These are phyloP conservation scores for Lonchura striata DNA, from an alignment of 2,113 vertebrate species.

Conservation along the genomic window DNA sequence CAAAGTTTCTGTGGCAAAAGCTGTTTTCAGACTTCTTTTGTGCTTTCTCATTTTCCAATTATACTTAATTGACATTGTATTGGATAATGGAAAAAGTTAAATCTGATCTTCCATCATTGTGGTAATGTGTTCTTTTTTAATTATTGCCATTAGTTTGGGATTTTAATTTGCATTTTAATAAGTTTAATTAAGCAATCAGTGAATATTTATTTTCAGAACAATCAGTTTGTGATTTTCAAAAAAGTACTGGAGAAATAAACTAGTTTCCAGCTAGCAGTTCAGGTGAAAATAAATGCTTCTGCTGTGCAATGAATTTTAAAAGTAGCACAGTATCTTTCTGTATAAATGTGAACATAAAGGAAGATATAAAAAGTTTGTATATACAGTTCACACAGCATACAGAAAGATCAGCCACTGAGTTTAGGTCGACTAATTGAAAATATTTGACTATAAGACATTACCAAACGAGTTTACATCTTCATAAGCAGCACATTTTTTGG, in stretches of 20 bases:
- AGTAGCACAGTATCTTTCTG: not conserved
- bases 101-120: slow-evolving; percentile 2
- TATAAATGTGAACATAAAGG: not conserved
- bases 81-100: slow-evolving; percentile 23
- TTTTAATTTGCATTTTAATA: slow-evolving; percentile 53
- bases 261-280: not conserved
- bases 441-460: not conserved
- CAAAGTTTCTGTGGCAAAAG: not conserved
- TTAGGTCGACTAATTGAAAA: not conserved
- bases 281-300: not conserved
- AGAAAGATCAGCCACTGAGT: not conserved
- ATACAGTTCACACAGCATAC: not conserved
- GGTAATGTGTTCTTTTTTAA: not conserved
- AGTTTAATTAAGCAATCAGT: slow-evolving; percentile 20
- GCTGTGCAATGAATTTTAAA: not conserved
- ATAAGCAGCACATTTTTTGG: not conserved
- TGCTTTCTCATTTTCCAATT: slow-evolving; percentile 12
- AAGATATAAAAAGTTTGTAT: not conserved
- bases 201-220: slow-evolving; percentile 23
- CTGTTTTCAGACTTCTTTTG: not conserved
- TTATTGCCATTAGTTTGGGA: not conserved
- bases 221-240: not conserved
- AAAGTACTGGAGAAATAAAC: not conserved
- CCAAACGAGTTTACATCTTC: not conserved
- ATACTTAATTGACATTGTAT: not conserved